These are phyloP conservation scores for Idaea dimidiata DNA, from an alignment of 2,888 invertebrate genomes.

Conservation along the genomic window DNA sequence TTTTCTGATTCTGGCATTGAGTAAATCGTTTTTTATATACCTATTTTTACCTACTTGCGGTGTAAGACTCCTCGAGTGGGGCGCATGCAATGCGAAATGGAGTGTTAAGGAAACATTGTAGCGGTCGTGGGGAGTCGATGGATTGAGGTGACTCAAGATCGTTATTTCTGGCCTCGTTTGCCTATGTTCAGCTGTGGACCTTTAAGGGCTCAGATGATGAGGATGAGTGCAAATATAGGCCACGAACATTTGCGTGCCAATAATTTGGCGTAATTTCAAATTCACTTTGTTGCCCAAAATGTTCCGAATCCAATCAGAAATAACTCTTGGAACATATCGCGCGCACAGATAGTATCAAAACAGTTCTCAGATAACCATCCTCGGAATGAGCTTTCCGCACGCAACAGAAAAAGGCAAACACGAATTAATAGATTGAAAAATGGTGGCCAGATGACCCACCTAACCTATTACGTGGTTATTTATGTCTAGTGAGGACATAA, in stretches of 20 bases:
- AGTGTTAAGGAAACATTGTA: no score
- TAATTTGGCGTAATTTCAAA: background rate
- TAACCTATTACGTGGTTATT: background rate
- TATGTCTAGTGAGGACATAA: background rate
- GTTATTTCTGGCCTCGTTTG: no score
- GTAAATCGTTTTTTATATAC: no score
- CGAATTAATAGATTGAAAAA: conserved; percentile 1
- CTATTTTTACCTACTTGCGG: no score
- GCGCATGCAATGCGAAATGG: no score
- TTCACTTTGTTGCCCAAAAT: background rate
- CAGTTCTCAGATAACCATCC: background rate
- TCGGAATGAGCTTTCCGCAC: background rate
- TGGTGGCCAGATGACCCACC: conserved; percentile 1
- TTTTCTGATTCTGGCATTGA: no score
- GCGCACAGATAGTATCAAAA: background rate
- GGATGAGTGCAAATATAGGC: no score
- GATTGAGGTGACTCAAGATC: no score
- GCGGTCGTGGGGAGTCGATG: no score
- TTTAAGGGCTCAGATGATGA: no score
- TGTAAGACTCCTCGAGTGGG: no score
- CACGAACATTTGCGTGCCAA: background rate
- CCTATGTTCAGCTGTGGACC: no score
- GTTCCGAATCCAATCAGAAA: background rate
- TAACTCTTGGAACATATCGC: background rate
- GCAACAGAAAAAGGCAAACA: background rate